phyloP scores from a whole-genome alignment of 2,888 invertebrate genomes.

The Sisyra terminalis region DNA sequence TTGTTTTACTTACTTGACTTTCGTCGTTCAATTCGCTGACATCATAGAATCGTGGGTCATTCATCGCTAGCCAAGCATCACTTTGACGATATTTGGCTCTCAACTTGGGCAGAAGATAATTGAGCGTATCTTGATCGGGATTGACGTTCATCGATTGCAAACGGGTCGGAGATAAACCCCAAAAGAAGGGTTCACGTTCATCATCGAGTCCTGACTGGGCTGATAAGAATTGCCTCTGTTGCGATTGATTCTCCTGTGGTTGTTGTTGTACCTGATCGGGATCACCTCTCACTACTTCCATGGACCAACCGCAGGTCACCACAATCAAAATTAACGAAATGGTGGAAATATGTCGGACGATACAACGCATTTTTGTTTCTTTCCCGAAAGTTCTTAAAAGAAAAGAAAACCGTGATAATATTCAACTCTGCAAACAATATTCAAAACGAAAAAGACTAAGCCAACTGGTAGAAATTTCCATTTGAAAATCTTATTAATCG shows the following conservation, averaged over 20 bases:
- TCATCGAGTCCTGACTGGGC: too few relatives aligned
- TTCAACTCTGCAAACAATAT: too few relatives aligned
- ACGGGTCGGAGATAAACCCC: slow-evolving; percentile 10
- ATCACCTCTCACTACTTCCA: not conserved
- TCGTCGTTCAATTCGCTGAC: slow-evolving; percentile 22
- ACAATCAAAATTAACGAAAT: not conserved
- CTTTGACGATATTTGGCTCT: slow-evolving; percentile 32
- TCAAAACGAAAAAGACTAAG: too few relatives aligned
- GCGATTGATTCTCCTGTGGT: too few relatives aligned
- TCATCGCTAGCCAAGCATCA: slow-evolving; percentile 21
- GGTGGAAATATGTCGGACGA: not conserved
- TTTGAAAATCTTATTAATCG: too few relatives aligned
- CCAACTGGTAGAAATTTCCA: too few relatives aligned
- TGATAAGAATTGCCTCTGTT: too few relatives aligned
- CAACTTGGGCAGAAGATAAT: slow-evolving; percentile 33
- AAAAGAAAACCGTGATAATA: slow-evolving; percentile 2
- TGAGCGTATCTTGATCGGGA: slow-evolving; percentile 25
- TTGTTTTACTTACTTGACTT: slow-evolving; percentile 1
- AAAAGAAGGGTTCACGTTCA: not conserved
- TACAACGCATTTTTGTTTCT: not conserved
- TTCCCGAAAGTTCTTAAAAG: not conserved
- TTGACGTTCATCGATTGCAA: slow-evolving; percentile 21
- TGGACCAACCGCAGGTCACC: not conserved
- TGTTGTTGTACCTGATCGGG: too few relatives aligned
- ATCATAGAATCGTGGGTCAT: slow-evolving; percentile 25